Conservation (phyloP, 2,797 vertebrate species). For the Tragopan temminckii region DNA sequence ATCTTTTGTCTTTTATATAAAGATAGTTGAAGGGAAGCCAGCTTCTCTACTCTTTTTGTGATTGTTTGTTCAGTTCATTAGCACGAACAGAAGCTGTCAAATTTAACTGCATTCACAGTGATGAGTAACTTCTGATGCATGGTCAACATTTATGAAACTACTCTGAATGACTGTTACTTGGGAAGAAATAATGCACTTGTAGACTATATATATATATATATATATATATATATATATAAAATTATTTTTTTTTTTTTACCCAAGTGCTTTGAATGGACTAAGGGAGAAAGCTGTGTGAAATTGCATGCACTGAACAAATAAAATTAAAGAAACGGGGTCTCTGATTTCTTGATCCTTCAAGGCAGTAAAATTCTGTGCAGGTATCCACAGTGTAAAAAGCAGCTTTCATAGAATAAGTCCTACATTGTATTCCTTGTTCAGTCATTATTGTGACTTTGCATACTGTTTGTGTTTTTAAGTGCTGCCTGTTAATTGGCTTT, state of each 20-base stretch:
- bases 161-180: not conserved
- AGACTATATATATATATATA: not conserved
- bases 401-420: not conserved
- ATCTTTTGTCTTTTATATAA: not conserved
- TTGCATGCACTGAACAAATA: not conserved
- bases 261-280: not conserved
- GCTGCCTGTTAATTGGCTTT: no score
- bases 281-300: not conserved
- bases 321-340: not conserved
- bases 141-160: not conserved
- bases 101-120: not conserved
- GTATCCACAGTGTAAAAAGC: not conserved
- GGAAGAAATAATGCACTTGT: not conserved
- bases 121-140: not conserved
- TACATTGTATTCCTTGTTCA: not conserved
- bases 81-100: not conserved
- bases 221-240: no score
- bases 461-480: not conserved
- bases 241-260: not conserved
- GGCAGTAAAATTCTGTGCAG: not conserved
- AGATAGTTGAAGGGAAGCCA: not conserved
- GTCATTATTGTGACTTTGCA: not conserved
- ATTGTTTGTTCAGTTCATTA: not conserved
- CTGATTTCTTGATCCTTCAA: not conserved
- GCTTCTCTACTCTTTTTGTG: not conserved